Evolutionary conservation across 2,888 invertebrate genomes (phyloP), one percentile per base, ranked within the genome.

Genomic region (Timandra comae): DNA sequence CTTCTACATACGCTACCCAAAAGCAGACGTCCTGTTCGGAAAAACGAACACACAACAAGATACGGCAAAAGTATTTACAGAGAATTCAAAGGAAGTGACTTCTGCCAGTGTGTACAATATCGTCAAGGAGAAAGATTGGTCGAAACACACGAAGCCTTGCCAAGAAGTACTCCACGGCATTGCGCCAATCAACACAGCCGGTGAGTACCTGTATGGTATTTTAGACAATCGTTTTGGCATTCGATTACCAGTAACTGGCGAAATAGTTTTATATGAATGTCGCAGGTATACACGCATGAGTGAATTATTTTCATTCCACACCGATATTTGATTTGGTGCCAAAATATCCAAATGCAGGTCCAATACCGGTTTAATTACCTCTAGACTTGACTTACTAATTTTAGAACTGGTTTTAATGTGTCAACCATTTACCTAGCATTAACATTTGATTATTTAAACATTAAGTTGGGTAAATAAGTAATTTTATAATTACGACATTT

Each of bases 111-210:
- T 63, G 7, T 70, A 62, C 43, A 67, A 62, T 32, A 62, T 53
- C 24, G 58, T 60, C 28, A 76, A 73, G 48, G 77, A 78, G 22
- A 71, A 74, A 42, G 88, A 88, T 52, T 89, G 89, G 76, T 88
- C 90, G 33, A 90, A 90, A 56, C 91, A 91, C 69, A 91, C 91
- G 2, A 84, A 88, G 46, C 88, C 91, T 24, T 92, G 91, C 67
- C 90, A 91, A 71, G 88, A 89, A 49, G 90, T 87, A 50, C 76
- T 90, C 39, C 81, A 79, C 58, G 76, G 84, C 45, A 77, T 86
- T 37, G 70, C 76, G 38, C 78, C 81, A 41, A 76, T 78, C 48
- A 76, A 78, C 48, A 77, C 76, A 35, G 63, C 78, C 43, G 77
- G 82, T 81, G 48, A 63, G 63, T 47, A 44, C 36, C 35, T 39